Evolutionary conservation across 2,797 vertebrate species (phyloP).

Genomic region (Bothrops alternatus): DNA sequence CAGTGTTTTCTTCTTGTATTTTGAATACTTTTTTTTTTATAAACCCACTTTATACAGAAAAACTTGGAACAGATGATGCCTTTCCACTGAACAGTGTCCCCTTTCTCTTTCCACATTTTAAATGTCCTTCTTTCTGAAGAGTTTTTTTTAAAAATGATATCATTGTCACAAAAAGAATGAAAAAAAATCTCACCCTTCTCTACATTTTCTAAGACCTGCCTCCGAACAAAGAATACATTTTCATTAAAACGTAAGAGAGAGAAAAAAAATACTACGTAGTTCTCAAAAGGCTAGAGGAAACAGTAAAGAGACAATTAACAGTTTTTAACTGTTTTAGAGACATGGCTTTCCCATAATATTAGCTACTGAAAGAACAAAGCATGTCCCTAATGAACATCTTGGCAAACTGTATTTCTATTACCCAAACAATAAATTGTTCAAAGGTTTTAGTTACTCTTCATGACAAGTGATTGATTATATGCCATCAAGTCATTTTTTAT

Average conservation of each 20-base stretch:
- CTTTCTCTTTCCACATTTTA: neutral
- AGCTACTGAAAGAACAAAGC: constrained; percentile 15
- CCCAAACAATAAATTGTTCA: neutral
- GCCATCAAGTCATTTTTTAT: neutral
- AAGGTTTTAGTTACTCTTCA: neutral
- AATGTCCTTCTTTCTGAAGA: neutral
- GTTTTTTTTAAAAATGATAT: neutral
- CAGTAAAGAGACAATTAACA: constrained; percentile 24
- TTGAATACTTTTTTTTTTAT: constrained; percentile 13
- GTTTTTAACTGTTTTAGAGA: constrained; percentile 27
- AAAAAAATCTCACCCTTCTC: neutral
- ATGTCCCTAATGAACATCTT: constrained; percentile 2
- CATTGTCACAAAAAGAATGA: neutral
- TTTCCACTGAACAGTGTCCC: neutral
- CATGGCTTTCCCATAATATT: constrained; percentile 22
- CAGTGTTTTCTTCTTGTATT: neutral
- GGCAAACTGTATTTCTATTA: constrained; percentile 1
- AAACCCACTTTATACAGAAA: constrained; percentile 20
- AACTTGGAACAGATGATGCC: neutral
- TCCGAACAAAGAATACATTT: neutral
- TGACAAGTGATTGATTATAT: neutral
- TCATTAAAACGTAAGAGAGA: constrained; percentile 11
- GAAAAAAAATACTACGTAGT: constrained; percentile 8
- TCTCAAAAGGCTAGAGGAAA: constrained; percentile 24
- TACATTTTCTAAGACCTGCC: neutral